Evolutionary conservation across 1,140 invertebrate species (phyloP), one percentile per base, ranked within the genome.

Genomic region (Dryas iulia): DNA sequence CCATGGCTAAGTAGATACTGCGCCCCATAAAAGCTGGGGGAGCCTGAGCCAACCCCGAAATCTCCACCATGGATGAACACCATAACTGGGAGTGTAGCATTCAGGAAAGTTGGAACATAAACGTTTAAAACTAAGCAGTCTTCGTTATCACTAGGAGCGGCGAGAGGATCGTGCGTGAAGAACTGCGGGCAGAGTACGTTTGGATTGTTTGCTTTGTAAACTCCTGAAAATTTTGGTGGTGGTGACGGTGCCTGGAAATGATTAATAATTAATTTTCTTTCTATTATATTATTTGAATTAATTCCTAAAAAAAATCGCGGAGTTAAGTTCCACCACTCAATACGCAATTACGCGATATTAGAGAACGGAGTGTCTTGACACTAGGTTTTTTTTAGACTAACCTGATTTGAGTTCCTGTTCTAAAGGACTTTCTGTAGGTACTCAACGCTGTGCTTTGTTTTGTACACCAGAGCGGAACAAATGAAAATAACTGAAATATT

Each of bases 101-200:
- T 90, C 1, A 81, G 71, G 47, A 78, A 66, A 2, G 71, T 64
- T 14, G 94, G 94, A 3, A 92, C 86, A 80, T 92, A 95, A 4
- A 95, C 89, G 77, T 95, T 95, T 1, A 95, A 74, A 67, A 93
- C 93, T 0, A 95, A 83, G 69, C 95, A 95, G 76, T 95, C 94
- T 81, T 89, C 84, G 10, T 81, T 89, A 12, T 87, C 86, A 33
- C 89, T 91, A 3, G 86, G 79, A 1, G 77, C 81, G 0, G 84
- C 76, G 28, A 91, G 61, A 18, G 83, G 85, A 25, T 90, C 87
- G 26, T 83, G 78, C 7, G 78, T 79, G 0, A 80, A 76, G 57
- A 90, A 90, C 68, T 91, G 89, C 3, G 89, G 82, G 21, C 89
- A 91, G 0, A 89, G 35, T 0, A 89, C 83, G 12, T 78, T 71